A percentile compares a stretch with the other conserved stretches of the same genome.
Evolutionary conservation across 2,888 invertebrate genomes (phyloP).

Genomic region (Eupithecia vulgata): DNA sequence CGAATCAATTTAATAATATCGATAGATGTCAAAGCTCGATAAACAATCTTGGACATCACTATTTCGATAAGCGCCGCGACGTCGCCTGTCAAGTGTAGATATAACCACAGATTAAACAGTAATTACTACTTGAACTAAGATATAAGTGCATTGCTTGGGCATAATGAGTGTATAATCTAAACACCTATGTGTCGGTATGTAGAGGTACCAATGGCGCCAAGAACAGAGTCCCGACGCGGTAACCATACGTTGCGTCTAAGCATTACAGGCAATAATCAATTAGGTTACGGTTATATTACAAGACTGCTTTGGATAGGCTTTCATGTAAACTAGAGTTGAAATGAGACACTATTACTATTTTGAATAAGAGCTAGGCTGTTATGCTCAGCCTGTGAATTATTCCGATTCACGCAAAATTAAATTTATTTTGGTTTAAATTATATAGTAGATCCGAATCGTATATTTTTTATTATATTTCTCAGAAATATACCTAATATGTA

Average conservation of each 20-base stretch:
- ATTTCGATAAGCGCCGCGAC: conserved; percentile 25
- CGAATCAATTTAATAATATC: not conserved
- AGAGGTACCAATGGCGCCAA: conserved; percentile 28
- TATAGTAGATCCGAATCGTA: not conserved
- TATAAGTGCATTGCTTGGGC: conserved; percentile 25
- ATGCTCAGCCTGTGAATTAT: not conserved
- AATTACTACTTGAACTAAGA: conserved; percentile 25
- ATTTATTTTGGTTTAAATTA: not conserved
- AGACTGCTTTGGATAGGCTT: not conserved
- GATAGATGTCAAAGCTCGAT: conserved; percentile 19
- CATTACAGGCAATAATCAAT: conserved; percentile 31
- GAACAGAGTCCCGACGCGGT: conserved; percentile 26
- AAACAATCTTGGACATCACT: conserved; percentile 25
- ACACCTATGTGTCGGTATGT: conserved; percentile 18
- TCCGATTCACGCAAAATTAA: not conserved
- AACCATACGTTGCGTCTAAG: conserved; percentile 26
- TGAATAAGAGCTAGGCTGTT: not conserved
- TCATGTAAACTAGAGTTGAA: not conserved
- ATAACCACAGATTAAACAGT: conserved; percentile 32
- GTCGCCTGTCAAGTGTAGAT: conserved; percentile 33
- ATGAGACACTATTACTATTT: not conserved
- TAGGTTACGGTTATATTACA: conserved; percentile 21
- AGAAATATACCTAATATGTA: not conserved
- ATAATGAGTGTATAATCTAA: conserved; percentile 29
- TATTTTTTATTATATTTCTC: not conserved